Conservation (phyloP, 2,797 vertebrate species). For the Varecia variegata region DNA sequence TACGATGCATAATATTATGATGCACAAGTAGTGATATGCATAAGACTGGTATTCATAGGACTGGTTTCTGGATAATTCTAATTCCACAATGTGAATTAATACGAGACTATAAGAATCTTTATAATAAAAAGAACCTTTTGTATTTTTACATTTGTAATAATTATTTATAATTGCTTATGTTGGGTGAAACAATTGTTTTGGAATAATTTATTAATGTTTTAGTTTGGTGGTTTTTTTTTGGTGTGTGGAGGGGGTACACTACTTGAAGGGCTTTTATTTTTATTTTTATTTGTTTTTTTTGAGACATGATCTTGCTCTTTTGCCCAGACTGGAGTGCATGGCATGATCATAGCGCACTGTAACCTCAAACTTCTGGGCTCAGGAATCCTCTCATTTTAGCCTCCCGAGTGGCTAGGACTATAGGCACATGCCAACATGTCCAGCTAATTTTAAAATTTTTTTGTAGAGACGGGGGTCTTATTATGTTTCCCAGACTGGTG, state of each 20-base stretch:
- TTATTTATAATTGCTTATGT: conserved; percentile 29
- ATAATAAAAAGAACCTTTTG: conserved; percentile 1
- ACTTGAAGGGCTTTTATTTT: not conserved
- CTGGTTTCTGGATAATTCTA: not conserved
- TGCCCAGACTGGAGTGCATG: not conserved
- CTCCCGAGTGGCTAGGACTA: not conserved
- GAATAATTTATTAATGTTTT: conserved; percentile 4
- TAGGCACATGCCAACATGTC: no score
- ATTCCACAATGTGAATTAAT: conserved; percentile 40
- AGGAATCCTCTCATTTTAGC: not conserved
- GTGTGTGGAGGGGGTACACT: not conserved
- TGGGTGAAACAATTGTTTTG: not conserved
- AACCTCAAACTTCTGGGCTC: not conserved
- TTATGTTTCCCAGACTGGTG: not conserved
- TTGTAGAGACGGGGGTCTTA: not conserved
- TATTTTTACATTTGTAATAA: conserved; percentile 17
- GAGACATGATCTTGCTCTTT: not conserved
- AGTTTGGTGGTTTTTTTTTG: not conserved
- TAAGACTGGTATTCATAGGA: not conserved
- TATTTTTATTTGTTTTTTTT: not conserved
- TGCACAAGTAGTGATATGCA: not conserved
- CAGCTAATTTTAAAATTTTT: not conserved
- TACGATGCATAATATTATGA: not conserved
- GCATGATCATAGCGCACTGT: not conserved
- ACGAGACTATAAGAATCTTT: not conserved